Evolutionary conservation across 2,113 vertebrate species (phyloP), one percentile per base, ranked within the genome.

Genomic region (Lampris megalopsis): DNA sequence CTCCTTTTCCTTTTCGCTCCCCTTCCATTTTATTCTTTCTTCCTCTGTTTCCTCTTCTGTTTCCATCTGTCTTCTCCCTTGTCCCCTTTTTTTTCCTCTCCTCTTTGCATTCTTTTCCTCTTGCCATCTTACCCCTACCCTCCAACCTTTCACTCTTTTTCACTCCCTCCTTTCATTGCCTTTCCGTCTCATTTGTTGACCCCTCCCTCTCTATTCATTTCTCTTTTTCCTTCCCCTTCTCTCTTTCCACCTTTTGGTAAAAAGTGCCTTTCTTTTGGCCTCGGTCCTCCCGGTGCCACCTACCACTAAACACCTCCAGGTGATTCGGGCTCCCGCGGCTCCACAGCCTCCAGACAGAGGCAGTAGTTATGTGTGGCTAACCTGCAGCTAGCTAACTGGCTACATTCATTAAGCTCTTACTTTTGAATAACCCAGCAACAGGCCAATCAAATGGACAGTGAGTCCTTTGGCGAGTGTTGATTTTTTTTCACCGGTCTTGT

Each of bases 261-360:
- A 90, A 85, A 71, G 70, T 73, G 77, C 66, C 78, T 87, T 88
- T 88, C 84, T 88, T 86, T 69, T 7, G 59, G 61, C 68, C 49
- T 64, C 68, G 64, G 59, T 83, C 53, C 65, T 61, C 74, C 78
- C 84, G 76, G 82, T 84, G 85, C 81, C 24, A 68, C 83, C 79
- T 83, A 24, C 71, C 84, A 80, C 82, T 89, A 89, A 89, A 91
- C 81, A 84, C 82, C 82, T 87, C 73, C 0, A 63, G 75, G 56
- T 81, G 79, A 66, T 65, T 4, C 47, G 62, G 78, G 81, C 79
- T 83, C 73, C 76, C 45, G 63, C 48, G 53, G 75, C 77, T 64
- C 68, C 68, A 9, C 62, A 77, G 47, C 81, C 81, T 69, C 52
- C 37, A 72, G 82, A 92, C 91, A 92, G 87, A 91, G 84, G 80